Evolutionary conservation across 2,113 vertebrate species (phyloP), one percentile per base, ranked within the genome.

Genomic region (Prunella fulvescens): DNA sequence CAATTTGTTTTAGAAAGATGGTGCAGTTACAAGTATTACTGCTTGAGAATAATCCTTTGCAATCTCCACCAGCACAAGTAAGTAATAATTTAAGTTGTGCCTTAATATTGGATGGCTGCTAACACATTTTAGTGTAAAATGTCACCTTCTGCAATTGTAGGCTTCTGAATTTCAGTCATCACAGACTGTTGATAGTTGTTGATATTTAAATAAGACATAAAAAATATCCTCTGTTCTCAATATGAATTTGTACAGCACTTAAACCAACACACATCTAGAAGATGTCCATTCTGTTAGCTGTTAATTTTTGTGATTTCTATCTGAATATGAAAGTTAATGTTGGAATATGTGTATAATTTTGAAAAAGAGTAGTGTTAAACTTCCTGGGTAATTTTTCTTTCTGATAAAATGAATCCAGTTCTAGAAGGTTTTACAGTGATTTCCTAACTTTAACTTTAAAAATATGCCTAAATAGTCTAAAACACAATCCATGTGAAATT

Each of bases 41-140:
- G 78, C 97, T 99, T 65, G 99, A 99, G 67, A 99, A 99, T 96
- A 99, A 99, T 96, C 99, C 99, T 28, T 97, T 99, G 81, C 99
- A 99, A 96, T 99, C 98, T 85, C 99, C 99, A 54, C 99, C 99
- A 40, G 99, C 99, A 86, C 99, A 99, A 98, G 99, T 99, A 91
- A 98, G 98, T 94, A 60, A 39, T 80, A 20, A 35, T 71, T 84
- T 58, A 67, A 72, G 13, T 69, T 69, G 11, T 79, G 29, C 29
- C 12, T 72, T 79, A 80, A 14, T 69, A 44, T 25, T 53, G 9
- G 11, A 11, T 77, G 16, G 20, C 29, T 4, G 1, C 5, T 47
- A 60, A 60, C 20, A 54, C 39, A 28, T 56, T 53, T 31, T 64
- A 44, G 8, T 61, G 20, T 31, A 57, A 79, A 72, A 72, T 62